Base-by-base conservation (phyloP, 2,113 vertebrate species). In the Tympanuchus pallidicinctus region DNA sequence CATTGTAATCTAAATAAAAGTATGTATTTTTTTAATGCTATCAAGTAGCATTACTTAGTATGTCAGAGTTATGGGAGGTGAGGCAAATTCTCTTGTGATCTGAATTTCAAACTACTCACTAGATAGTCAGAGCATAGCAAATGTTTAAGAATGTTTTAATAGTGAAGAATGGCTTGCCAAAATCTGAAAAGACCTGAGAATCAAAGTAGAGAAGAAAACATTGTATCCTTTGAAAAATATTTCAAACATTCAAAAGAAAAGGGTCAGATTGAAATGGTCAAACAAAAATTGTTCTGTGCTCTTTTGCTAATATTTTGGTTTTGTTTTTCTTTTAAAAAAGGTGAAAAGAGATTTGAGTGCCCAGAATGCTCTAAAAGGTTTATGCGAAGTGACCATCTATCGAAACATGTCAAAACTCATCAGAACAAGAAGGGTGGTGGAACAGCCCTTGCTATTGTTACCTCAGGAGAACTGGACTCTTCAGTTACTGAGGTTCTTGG, bases 341-440 rank as follows among this genome's bases (percentile, higher is more conserved):
- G 99, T 94, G 99, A 99, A 96, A 99, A 99, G 96, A 98, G 99
- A 84, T 99, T 99, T 80, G 99, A 99, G 97, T 99, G 99, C 85
- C 99, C 99, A 2, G 99, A 99, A 91, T 99, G 99, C 97, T 99
- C 99, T 86, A 99, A 99, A 96, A 98, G 99, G 86, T 99, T 99
- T 97, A 99, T 99, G 99, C 98, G 99, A 88, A 99, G 99, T 83
- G 99, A 99, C 97, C 99, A 99, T 98, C 99, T 99, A 80, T 99
- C 99, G 2, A 99, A 99, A 98, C 99, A 99, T 95, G 99, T 99
- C 97, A 99, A 99, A 98, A 99, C 99, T 14, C 99, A 99, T 96
- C 99, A 99, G 98, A 99, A 99, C 98, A 99, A 99, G 98, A 99
- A 99, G 92, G 98, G 98, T 61, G 99, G 99, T 78, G 98, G 98